phyloP scores from a whole-genome alignment of 2,113 vertebrate genomes.

The Heptranchias perlo region DNA sequence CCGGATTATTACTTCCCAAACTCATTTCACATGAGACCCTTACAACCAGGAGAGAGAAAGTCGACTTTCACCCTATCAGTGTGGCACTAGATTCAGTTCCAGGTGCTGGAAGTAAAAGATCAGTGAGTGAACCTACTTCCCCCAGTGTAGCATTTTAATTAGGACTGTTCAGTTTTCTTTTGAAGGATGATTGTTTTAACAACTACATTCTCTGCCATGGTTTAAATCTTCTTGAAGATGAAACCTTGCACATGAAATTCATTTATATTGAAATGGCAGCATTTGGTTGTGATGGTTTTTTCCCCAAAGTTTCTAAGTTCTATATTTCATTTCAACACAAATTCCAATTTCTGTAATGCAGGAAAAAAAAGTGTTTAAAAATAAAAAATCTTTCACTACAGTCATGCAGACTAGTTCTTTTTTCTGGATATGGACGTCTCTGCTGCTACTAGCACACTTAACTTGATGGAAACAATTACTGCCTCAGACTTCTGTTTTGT shows the following conservation, averaged over 20 bases:
- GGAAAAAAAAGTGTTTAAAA: neutral
- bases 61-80: neutral
- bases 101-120: neutral
- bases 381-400: neutral
- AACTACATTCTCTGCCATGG: neutral
- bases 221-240: neutral
- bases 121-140: neutral
- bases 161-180: neutral
- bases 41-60: neutral
- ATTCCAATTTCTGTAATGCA: neutral
- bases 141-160: neutral
- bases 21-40: neutral
- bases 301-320: neutral
- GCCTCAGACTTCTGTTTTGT: neutral
- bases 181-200: slow-evolving; percentile 13
- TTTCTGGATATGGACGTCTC: neutral
- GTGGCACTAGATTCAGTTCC: neutral
- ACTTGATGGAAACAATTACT: neutral
- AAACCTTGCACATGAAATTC: neutral
- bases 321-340: neutral
- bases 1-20: neutral
- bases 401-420: neutral
- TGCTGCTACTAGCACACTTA: neutral
- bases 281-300: neutral
- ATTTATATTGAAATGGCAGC: neutral